Conservation (phyloP, 2,888 invertebrate genomes). For the Shargacucullia verbasci region DNA sequence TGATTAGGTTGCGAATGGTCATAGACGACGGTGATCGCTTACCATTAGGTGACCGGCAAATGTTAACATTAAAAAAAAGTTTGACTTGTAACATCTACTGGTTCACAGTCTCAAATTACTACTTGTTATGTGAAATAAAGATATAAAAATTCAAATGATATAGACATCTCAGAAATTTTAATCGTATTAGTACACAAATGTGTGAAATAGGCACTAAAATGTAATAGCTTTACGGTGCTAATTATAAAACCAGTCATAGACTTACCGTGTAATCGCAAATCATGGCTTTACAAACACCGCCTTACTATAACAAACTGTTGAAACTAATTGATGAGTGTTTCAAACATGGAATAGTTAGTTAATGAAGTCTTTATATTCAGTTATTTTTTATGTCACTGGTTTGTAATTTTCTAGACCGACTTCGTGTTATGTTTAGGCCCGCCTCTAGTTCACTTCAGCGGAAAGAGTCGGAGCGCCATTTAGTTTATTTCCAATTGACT, state of each 20-base stretch:
- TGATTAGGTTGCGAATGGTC: too few relatives aligned
- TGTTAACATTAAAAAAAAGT: too few relatives aligned
- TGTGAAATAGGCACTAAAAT: conserved; percentile 37
- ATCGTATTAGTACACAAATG: conserved; percentile 33
- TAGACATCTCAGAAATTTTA: conserved; percentile 11
- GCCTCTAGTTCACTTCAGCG: too few relatives aligned
- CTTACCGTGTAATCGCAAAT: conserved; percentile 51
- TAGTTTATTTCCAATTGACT: too few relatives aligned
- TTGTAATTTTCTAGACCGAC: too few relatives aligned
- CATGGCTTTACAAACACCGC: conserved; percentile 37
- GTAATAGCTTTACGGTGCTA: conserved; percentile 32
- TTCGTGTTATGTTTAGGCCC: too few relatives aligned
- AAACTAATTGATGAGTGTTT: conserved; percentile 26
- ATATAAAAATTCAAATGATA: background rate
- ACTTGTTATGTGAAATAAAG: background rate
- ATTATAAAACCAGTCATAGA: conserved; percentile 29
- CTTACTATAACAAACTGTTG: conserved; percentile 16
- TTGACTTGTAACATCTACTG: too few relatives aligned
- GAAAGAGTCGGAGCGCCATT: too few relatives aligned
- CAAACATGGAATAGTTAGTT: conserved; percentile 11
- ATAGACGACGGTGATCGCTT: too few relatives aligned
- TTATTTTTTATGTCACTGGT: background rate
- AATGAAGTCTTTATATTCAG: conserved; percentile 20
- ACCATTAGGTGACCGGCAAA: too few relatives aligned
- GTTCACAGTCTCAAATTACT: too few relatives aligned